Conservation (phyloP, 2,888 invertebrate species). For the Petrolisthes manimaculis region DNA sequence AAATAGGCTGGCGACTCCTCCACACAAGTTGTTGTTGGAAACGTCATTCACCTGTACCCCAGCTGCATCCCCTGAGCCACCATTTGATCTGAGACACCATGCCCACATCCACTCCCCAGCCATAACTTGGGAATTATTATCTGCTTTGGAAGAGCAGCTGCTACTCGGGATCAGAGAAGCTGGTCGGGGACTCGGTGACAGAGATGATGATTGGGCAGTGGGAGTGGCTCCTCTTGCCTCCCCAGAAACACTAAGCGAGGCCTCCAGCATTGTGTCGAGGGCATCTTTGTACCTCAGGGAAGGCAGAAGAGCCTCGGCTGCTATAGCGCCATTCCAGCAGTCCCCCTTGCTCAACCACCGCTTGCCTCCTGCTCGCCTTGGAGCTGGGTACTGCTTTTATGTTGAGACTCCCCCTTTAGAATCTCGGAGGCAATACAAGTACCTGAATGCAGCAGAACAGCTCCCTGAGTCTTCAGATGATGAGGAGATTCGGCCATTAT, state of each 20-base stretch:
- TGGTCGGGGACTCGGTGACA: constrained; percentile 54
- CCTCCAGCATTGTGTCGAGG: constrained; percentile 82
- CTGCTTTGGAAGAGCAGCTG: constrained; percentile 69
- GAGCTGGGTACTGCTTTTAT: constrained; percentile 63
- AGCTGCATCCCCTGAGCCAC: constrained; percentile 69
- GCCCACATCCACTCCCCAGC: constrained; percentile 62
- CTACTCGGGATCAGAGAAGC: constrained; percentile 53
- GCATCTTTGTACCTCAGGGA: constrained; percentile 59
- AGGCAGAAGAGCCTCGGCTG: constrained; percentile 40
- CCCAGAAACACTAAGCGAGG: constrained; percentile 84
- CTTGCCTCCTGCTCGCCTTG: constrained; percentile 48
- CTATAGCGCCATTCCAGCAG: constrained; percentile 37
- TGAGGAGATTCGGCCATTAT: constrained; percentile 52
- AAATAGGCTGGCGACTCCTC: constrained; percentile 67
- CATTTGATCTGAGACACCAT: constrained; percentile 64
- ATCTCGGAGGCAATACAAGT: not conserved
- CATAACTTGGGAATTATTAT: constrained; percentile 73
- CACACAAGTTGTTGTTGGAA: constrained; percentile 78
- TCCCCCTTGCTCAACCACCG: constrained; percentile 48
- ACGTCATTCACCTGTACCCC: constrained; percentile 78
- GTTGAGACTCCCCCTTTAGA: constrained; percentile 61
- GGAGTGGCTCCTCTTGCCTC: constrained; percentile 84
- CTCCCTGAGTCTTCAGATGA: constrained; percentile 55
- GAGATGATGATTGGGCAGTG: constrained; percentile 77
- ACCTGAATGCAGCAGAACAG: constrained; percentile 31